Conservation (phyloP, 2,113 vertebrate species). For the Chaetodon auriga region DNA sequence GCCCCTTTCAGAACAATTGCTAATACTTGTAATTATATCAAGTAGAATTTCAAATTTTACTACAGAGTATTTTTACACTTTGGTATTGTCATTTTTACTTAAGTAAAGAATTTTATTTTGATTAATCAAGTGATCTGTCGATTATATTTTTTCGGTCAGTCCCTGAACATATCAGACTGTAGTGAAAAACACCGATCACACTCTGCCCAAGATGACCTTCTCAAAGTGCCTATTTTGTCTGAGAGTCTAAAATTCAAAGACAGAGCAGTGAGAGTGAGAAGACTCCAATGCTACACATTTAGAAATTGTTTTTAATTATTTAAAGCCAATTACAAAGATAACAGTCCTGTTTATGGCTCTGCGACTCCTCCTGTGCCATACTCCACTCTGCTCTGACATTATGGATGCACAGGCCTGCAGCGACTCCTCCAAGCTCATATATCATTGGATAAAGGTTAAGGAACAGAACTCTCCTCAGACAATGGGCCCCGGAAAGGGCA, state of each 20-base stretch:
- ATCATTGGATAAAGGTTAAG: conserved; percentile 82
- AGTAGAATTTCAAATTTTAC: too few relatives aligned
- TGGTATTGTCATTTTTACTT: too few relatives aligned
- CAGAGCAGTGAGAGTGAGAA: conserved; percentile 9
- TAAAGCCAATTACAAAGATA: conserved; percentile 72
- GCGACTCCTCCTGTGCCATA: conserved; percentile 44
- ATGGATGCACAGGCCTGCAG: conserved; percentile 71
- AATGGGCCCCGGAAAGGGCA: conserved; percentile 71
- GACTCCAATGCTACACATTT: not conserved
- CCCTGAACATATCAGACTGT: not conserved
- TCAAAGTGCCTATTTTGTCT: not conserved
- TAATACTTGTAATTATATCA: too few relatives aligned
- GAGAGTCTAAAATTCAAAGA: not conserved
- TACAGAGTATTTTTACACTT: too few relatives aligned
- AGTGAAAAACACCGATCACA: not conserved
- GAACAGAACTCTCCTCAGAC: conserved; percentile 69
- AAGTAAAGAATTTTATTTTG: not conserved
- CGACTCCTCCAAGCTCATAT: conserved; percentile 67
- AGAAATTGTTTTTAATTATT: conserved; percentile 61
- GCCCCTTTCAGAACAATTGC: too few relatives aligned
- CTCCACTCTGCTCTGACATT: conserved; percentile 59
- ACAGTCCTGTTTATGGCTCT: conserved; percentile 54
- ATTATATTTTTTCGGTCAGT: not conserved
- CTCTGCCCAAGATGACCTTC: not conserved
- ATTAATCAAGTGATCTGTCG: not conserved